Percentiles rank a stretch among this genome's conserved stretches.
These are phyloP conservation scores for Vulpes vulpes DNA, from an alignment of 2,113 vertebrate genomes.

Conservation along the genomic window DNA sequence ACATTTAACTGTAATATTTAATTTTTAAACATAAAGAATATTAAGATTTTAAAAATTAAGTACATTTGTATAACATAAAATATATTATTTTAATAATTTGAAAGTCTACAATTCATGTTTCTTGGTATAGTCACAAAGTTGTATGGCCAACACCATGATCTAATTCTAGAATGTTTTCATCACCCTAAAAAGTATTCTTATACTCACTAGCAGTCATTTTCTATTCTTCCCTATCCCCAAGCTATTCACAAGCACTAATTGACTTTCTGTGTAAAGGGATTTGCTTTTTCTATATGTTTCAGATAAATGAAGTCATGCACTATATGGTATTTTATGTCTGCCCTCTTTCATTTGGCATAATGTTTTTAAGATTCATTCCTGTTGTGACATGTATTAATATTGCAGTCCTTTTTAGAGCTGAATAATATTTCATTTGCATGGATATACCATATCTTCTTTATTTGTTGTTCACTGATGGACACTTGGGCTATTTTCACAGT, in stretches of 20 bases:
- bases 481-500: background rate
- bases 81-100: constrained; percentile 9
- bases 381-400: background rate
- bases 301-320: background rate
- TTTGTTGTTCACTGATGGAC: background rate
- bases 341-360: background rate
- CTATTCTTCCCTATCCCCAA: background rate
- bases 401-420: background rate
- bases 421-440: background rate
- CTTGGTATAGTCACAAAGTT: background rate
- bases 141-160: background rate
- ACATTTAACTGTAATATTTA: background rate
- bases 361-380: background rate
- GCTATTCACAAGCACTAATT: background rate
- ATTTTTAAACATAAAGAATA: background rate
- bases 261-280: background rate
- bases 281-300: constrained; percentile 31
- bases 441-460: background rate
- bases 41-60: background rate
- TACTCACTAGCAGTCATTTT: background rate
- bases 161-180: background rate
- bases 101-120: background rate
- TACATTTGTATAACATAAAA: background rate
- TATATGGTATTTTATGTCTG: background rate
- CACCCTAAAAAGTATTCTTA: background rate